Evolutionary conservation across 2,888 invertebrate species (phyloP), one percentile per base, ranked within the genome.

Genomic region (Dioctria linearis): DNA sequence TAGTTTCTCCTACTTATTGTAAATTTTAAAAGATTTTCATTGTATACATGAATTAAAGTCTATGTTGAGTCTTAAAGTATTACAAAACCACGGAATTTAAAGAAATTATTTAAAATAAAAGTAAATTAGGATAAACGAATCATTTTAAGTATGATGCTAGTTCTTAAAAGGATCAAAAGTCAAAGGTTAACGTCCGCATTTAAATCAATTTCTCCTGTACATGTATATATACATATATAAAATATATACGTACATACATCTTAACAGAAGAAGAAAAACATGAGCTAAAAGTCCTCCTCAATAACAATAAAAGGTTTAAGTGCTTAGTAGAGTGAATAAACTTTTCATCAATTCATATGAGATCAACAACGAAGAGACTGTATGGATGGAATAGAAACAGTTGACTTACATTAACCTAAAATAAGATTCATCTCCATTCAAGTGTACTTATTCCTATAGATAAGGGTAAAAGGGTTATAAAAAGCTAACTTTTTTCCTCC

Each of bases 391-490:
- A 54, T 54, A 37, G 39, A 61, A 61, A 61, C 61, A 61, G 61
- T 61, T 61, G 61, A 61, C 61, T 61, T 25, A 61, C 25, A 25
- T 61, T 61, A 25, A 25, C 61, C 61, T 61, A 61, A 61, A 61
- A 61, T 61, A 61, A 61, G 61, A 61, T 13, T 61, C 61, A 61
- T 61, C 61, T 39, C 39, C 11, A 11, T 25, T 61, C 37, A 61
- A 61, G 61, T 61, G 61, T 61, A 61, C 61, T 61, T 61, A 61
- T 61, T 25, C 61, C 61, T n/a, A 61, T 61, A 61, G 61, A 61
- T 61, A 61, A 61, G 61, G 61, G 61, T 61, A 61, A 61, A 61
- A 61, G 61, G 61, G 61, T 61, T 61, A 61, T 61, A 61, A 61
- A 61, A 61, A 61, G 39, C 5, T 39, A n/a, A 61, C 37, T 61